A percentile compares a stretch with the other conserved stretches of the same genome.
These are phyloP conservation scores for Cephus pulcher DNA, from an alignment of 2,888 invertebrate species.

Conservation along the genomic window DNA sequence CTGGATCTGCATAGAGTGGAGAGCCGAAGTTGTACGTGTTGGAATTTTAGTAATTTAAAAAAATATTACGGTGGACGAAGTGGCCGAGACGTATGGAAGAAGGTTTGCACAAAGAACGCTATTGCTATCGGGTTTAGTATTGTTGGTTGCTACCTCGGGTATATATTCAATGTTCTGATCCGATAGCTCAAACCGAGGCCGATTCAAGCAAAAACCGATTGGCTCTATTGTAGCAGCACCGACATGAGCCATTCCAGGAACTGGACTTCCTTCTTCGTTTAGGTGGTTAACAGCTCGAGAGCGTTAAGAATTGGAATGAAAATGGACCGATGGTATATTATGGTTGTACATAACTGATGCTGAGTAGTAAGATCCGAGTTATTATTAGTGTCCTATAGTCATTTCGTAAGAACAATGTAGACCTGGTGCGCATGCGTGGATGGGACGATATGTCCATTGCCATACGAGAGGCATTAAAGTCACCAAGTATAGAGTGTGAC, in stretches of 20 bases:
- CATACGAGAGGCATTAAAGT: not conserved
- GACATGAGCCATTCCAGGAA: not conserved
- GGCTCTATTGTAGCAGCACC: not conserved
- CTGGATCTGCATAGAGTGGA: not conserved
- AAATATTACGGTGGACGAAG: conserved; percentile 25
- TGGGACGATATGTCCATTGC: not conserved
- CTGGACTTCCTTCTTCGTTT: not conserved
- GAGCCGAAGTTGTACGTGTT: conserved; percentile 39
- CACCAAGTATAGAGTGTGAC: not conserved
- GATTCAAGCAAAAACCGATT: conserved; percentile 1
- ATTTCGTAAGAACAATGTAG: not conserved
- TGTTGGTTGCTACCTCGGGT: conserved; percentile 5
- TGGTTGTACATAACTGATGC: not conserved
- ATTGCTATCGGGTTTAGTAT: conserved; percentile 12
- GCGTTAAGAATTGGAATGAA: not conserved
- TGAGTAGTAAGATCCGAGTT: not conserved
- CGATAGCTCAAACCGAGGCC: conserved; percentile 6
- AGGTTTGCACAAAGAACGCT: conserved; percentile 28
- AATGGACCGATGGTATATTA: not conserved
- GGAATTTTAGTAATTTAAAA: conserved; percentile 55
- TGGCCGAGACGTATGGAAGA: not conserved
- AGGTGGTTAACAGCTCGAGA: not conserved
- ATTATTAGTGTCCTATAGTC: not conserved
- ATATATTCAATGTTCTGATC: not conserved
- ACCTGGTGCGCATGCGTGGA: not conserved